Evolutionary conservation across 2,797 vertebrate species (phyloP).

Genomic region (Anabacerthia variegaticeps): DNA sequence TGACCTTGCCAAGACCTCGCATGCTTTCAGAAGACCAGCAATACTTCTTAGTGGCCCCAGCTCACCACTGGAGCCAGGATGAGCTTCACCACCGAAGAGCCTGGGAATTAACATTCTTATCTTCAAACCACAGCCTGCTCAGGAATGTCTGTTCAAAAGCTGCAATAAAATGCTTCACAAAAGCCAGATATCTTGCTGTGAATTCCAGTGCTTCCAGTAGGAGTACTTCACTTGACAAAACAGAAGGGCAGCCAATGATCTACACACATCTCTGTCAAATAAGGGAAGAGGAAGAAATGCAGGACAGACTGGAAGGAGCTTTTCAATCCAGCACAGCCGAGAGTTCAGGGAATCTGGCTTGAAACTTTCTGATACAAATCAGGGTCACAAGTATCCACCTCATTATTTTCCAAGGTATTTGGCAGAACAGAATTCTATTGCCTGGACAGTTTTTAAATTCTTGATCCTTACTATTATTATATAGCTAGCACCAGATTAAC

Average conservation of each 20-base stretch:
- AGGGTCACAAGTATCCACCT: background rate
- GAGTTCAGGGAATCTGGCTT: background rate
- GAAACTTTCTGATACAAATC: background rate
- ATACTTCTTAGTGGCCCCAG: background rate
- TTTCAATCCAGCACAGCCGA: background rate
- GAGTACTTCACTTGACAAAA: background rate
- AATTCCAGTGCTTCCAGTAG: slow-evolving; percentile 6
- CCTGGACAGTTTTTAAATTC: background rate
- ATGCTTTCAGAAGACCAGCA: background rate
- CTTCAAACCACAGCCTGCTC: slow-evolving; percentile 10
- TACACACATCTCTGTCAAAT: background rate
- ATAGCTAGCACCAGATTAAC: background rate
- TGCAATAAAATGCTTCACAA: slow-evolving; percentile 30
- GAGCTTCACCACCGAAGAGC: background rate
- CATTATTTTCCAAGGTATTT: background rate
- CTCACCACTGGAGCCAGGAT: background rate
- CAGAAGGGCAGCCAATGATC: background rate
- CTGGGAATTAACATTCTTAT: slow-evolving; percentile 45
- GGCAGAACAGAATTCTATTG: background rate
- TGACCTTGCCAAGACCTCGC: background rate
- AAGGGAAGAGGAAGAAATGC: background rate
- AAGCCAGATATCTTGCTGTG: slow-evolving; percentile 9
- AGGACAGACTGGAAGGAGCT: background rate
- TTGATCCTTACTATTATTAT: background rate
- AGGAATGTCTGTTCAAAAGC: slow-evolving; percentile 19